Evolutionary conservation across 2,113 vertebrate genomes (phyloP).

Genomic region (Neodontobutis hainanensis): DNA sequence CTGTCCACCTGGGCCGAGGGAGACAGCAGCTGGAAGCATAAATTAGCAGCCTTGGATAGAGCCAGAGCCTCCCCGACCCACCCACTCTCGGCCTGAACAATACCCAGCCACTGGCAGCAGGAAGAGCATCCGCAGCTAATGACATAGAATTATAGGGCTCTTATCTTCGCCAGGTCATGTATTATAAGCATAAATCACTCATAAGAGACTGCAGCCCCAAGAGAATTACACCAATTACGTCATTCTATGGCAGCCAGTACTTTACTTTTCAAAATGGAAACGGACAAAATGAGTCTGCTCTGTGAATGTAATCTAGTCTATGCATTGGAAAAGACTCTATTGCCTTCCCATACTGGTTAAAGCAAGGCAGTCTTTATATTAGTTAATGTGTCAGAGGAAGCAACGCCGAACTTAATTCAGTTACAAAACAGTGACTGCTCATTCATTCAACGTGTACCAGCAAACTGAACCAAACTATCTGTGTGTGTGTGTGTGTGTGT

Average conservation of each 20-base stretch:
- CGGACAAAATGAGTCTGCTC: background rate
- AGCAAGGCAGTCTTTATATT: too few species aligned
- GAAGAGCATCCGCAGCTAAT: constrained; percentile 65
- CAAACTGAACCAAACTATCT: too few species aligned
- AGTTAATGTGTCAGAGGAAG: too few species aligned
- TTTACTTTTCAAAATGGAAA: constrained; percentile 19
- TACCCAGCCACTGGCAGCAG: constrained; percentile 44
- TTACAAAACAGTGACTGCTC: too few species aligned
- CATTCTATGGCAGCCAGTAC: constrained; percentile 15
- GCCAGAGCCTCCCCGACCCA: constrained; percentile 48
- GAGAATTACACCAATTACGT: constrained; percentile 33
- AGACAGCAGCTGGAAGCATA: constrained; percentile 63
- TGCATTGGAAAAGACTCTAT: too few species aligned
- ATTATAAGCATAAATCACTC: constrained; percentile 34
- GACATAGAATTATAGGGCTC: constrained; percentile 62
- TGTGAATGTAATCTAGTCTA: background rate
- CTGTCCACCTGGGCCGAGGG: constrained; percentile 65
- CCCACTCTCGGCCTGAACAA: constrained; percentile 58
- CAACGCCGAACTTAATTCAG: too few species aligned
- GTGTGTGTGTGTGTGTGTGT: too few species aligned
- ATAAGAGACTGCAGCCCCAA: constrained; percentile 5
- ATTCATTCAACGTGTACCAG: too few species aligned
- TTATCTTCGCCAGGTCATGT: constrained; percentile 40
- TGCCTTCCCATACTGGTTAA: too few species aligned
- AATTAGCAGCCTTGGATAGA: constrained; percentile 61